These are phyloP conservation scores for Dendrolimus houi DNA, from an alignment of 2,888 invertebrate genomes.

Conservation along the genomic window DNA sequence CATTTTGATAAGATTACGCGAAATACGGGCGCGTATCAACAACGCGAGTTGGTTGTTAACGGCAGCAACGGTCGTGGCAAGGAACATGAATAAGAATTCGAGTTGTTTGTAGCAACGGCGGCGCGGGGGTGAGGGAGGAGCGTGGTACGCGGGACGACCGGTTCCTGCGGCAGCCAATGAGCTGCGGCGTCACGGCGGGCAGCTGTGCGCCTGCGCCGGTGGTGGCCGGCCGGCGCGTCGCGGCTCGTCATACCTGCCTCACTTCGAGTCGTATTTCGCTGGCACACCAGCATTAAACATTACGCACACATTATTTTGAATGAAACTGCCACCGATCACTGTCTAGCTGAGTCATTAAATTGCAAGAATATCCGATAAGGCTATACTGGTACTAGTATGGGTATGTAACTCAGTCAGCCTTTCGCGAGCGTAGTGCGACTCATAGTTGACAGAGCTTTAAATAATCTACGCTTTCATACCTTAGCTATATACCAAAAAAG, in stretches of 20 bases:
- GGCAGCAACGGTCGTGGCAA: slow-evolving; percentile 69
- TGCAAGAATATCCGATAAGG: slow-evolving; percentile 27
- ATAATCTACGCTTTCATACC: too few relatives aligned
- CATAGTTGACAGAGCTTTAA: too few relatives aligned
- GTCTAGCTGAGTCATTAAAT: slow-evolving; percentile 39
- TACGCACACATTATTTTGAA: slow-evolving; percentile 45
- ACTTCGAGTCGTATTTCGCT: slow-evolving; percentile 46
- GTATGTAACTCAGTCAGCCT: slow-evolving; percentile 10
- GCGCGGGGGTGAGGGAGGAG: slow-evolving; percentile 28
- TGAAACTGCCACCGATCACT: slow-evolving; percentile 48
- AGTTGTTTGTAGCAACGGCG: slow-evolving; percentile 51
- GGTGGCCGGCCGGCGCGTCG: slow-evolving; percentile 14
- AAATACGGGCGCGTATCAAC: slow-evolving; percentile 43
- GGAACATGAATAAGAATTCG: slow-evolving; percentile 72
- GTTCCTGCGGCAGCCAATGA: slow-evolving; percentile 60
- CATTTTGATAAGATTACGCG: slow-evolving; percentile 74
- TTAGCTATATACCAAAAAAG: too few relatives aligned
- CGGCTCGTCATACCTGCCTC: slow-evolving; percentile 57
- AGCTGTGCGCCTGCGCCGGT: slow-evolving; percentile 54
- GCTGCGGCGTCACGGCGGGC: slow-evolving; percentile 54
- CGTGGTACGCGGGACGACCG: slow-evolving; percentile 49
- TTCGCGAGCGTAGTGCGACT: slow-evolving; percentile 11
- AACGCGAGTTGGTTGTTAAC: slow-evolving; percentile 53
- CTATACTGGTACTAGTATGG: slow-evolving; percentile 9
- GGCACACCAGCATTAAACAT: slow-evolving; percentile 38